Evolutionary conservation across 1,140 invertebrate species (phyloP).

Genomic region (Penaeus japonicus): DNA sequence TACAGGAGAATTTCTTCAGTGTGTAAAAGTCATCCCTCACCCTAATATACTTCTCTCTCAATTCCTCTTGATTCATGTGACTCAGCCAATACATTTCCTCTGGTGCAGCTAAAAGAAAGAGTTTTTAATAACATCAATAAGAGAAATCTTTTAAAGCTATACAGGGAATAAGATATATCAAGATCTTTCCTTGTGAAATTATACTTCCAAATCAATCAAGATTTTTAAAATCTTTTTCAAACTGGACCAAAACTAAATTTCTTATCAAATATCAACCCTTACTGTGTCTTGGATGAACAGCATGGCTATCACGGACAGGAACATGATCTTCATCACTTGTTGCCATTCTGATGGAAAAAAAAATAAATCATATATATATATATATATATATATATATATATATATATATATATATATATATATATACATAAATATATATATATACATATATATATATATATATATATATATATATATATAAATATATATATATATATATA

Average conservation of each 20-base stretch:
- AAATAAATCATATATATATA: too few relatives aligned
- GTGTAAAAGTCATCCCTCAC: constrained; percentile 44
- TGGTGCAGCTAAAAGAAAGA: constrained; percentile 23
- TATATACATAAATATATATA: too few relatives aligned
- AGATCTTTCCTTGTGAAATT: background rate
- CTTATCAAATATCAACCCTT: background rate
- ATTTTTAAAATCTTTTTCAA: background rate
- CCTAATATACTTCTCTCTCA: constrained; percentile 37
- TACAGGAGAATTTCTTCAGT: constrained; percentile 40
- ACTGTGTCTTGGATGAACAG: background rate
- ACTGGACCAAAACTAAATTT: background rate
- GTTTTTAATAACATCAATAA: background rate
- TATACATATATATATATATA: too few relatives aligned
- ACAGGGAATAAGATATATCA: too few relatives aligned
- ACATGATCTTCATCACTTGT: constrained; percentile 18
- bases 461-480: too few relatives aligned
- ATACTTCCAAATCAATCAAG: background rate
- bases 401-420: too few relatives aligned
- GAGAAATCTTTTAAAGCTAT: background rate
- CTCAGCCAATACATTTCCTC: constrained; percentile 51
- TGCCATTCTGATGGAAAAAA: background rate
- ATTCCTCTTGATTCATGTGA: constrained; percentile 34
- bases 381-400: too few relatives aligned
- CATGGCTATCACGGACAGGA: constrained; percentile 18
- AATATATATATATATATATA: too few relatives aligned